Evolutionary conservation across 1,140 invertebrate genomes (phyloP).

Genomic region (Drosophila bocki): DNA sequence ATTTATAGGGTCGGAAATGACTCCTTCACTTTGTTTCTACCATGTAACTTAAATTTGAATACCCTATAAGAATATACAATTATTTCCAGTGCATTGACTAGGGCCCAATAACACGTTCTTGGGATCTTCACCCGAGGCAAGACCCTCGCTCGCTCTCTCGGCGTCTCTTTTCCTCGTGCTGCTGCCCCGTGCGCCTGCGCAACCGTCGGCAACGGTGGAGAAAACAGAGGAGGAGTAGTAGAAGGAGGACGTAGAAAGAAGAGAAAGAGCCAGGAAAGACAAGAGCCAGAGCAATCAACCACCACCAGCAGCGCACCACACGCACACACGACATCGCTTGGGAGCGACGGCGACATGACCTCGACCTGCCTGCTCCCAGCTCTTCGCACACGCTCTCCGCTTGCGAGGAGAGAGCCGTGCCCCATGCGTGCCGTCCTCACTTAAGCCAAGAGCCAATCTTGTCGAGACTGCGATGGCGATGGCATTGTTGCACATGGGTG

Average conservation of each 20-base stretch:
- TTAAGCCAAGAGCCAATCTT: conserved; percentile 64
- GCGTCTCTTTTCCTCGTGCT: conserved; percentile 57
- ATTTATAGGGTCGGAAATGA: not conserved
- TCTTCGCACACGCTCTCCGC: conserved; percentile 50
- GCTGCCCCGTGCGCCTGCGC: conserved; percentile 67
- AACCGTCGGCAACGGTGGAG: conserved; percentile 30
- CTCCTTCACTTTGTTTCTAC: not conserved
- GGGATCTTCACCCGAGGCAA: conserved; percentile 10
- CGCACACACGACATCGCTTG: conserved; percentile 59
- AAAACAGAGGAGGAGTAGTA: conserved; percentile 17
- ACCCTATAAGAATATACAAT: not conserved
- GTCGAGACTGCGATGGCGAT: conserved; percentile 25
- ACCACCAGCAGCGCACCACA: conserved; percentile 59
- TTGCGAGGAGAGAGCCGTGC: conserved; percentile 50
- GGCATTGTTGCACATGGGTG: conserved; percentile 60
- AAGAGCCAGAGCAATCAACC: conserved; percentile 50
- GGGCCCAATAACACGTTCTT: conserved; percentile 47
- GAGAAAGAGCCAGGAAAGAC: conserved; percentile 43
- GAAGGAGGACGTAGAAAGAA: conserved; percentile 1
- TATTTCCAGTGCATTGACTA: conserved; percentile 38
- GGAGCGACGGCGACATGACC: conserved; percentile 62
- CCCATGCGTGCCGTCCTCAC: conserved; percentile 79
- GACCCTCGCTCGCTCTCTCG: conserved; percentile 35
- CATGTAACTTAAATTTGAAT: not conserved
- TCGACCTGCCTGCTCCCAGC: conserved; percentile 66